phyloP scores from a whole-genome alignment of 2,888 invertebrate species.

The Blomia tropicalis region DNA sequence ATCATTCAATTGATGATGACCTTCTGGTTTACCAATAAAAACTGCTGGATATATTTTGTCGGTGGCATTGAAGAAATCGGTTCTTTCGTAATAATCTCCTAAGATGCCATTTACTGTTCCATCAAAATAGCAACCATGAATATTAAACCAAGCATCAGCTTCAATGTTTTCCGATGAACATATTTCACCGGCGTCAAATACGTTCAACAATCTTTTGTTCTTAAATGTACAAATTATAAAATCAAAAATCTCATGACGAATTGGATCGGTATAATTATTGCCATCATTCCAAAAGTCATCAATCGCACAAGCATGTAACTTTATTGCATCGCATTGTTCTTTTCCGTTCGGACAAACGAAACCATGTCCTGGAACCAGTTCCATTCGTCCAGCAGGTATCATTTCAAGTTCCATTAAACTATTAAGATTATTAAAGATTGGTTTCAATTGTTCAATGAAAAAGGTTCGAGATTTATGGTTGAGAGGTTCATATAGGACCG shows the following conservation, averaged over 20 bases:
- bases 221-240: conserved; percentile 15
- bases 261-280: conserved; percentile 15
- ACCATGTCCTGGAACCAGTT: not conserved
- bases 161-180: conserved; percentile 10
- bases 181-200: conserved; percentile 2
- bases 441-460: conserved; percentile 18
- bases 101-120: not conserved
- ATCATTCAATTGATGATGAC: not conserved
- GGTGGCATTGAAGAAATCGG: not conserved
- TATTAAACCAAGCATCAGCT: not conserved
- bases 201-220: conserved; percentile 7
- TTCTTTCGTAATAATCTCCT: not conserved
- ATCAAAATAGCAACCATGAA: conserved; percentile 3
- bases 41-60: not conserved
- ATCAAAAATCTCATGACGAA: conserved; percentile 20
- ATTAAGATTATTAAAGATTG: conserved; percentile 14
- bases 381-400: conserved; percentile 11
- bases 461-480: conserved; percentile 16
- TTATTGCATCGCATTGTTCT: conserved; percentile 13
- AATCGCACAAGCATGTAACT: conserved; percentile 18
- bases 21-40: not conserved
- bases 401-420: conserved; percentile 9
- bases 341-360: not conserved
- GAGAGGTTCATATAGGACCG: conserved; percentile 15
- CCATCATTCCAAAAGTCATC: conserved; percentile 22